Percentiles rank a stretch among this genome's conserved stretches.
These are phyloP conservation scores for Urocitellus parryii DNA, from an alignment of 2,113 vertebrate species.

Conservation along the genomic window DNA sequence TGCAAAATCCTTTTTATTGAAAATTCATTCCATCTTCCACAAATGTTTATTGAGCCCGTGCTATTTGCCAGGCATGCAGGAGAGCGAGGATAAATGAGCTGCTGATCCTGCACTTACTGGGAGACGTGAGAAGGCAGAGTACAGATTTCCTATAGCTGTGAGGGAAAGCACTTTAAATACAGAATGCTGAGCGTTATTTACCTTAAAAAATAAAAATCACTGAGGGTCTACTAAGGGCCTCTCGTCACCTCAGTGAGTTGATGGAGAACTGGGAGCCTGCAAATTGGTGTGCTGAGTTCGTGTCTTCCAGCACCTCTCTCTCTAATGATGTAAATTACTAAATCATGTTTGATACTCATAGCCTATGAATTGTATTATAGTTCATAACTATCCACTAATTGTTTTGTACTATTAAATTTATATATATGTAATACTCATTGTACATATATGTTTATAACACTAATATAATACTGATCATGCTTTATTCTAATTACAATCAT, in stretches of 20 bases:
- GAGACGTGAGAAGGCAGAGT: not conserved
- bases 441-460: not conserved
- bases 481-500: not conserved
- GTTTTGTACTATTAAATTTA: not conserved
- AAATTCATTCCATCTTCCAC: constrained; percentile 25
- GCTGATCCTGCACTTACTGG: not conserved
- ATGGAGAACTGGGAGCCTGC: not conserved
- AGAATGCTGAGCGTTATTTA: constrained; percentile 5
- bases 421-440: not conserved
- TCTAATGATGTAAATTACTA: not conserved
- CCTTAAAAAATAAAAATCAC: not conserved
- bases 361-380: not conserved
- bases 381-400: not conserved
- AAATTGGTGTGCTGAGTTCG: not conserved
- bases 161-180: not conserved
- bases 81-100: constrained; percentile 16
- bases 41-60: constrained; percentile 63
- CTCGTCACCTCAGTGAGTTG: not conserved
- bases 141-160: not conserved
- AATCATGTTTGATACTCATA: no score
- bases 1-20: constrained; percentile 71
- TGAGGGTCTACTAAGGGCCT: not conserved
- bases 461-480: not conserved
- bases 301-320: not conserved
- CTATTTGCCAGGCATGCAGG: not conserved